Base-by-base conservation (phyloP, 1,140 invertebrate genomes). In the Aphaenogaster ashmeadi region DNA sequence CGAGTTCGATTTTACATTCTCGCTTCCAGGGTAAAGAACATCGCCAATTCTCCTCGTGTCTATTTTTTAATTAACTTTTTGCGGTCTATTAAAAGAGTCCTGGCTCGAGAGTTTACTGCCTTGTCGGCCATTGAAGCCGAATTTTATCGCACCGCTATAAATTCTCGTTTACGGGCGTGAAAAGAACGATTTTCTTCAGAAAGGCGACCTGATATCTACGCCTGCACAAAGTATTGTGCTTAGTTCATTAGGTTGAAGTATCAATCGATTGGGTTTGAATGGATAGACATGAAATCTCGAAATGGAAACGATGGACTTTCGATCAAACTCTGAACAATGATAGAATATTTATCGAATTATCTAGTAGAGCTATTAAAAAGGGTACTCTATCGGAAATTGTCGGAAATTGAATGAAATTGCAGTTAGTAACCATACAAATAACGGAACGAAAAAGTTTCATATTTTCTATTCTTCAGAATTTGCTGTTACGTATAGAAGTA, bases 41-140 rank as follows among this genome's bases (percentile, higher is more conserved):
- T 87, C 38, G 33, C 47, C 11, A 54, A 52, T 85, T 18, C 60
- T 36, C 33, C 60, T 74, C 44, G 15, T 9, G 27, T 44, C 54
- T 54, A 90, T 85, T 90, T 90, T 89, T 90, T 90, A 89, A 90
- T 90, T 90, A 90, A 90, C 89, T 79, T 74, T 87, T 90, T 50
- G 74, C 27, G 60, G 84, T 79, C 79, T 74, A 89, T 89, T 87
- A 84, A 90, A 87, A 87, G 69, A 74, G 9, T 44, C 75, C 54
- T 36, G 47, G 38, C 69, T 3, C 21, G 36, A n/a, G 33, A 36
- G 60, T 60, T 74, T 81, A 58, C 77, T 41, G 27, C 27, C 27
- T 54, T 60, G 38, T 72, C 50, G 44, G 8, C 41, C 15, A 47
- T 38, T 74, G 44, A 75, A 75, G 58, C 50, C 41, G 41, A 78